Percentiles rank a stretch among this genome's conserved stretches.
Evolutionary conservation across 2,797 vertebrate species (phyloP).

Genomic region (Agapornis canus): DNA sequence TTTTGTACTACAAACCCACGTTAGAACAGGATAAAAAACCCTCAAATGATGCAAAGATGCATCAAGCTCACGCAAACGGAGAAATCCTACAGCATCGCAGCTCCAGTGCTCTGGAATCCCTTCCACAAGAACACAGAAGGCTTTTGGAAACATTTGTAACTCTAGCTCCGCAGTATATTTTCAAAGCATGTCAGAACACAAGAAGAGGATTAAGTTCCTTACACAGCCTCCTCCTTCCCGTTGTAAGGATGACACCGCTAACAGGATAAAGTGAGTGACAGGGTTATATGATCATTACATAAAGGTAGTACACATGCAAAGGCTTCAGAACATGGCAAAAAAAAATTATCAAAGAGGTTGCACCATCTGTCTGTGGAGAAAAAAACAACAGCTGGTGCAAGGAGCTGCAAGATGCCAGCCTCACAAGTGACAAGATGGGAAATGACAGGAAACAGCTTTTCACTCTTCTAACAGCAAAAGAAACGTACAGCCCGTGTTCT

Average conservation of each 20-base stretch:
- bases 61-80: background rate
- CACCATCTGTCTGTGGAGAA: constrained; percentile 88
- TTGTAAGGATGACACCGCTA: constrained; percentile 42
- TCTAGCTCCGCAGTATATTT: background rate
- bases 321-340: constrained; percentile 53
- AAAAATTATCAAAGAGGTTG: constrained; percentile 75
- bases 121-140: background rate
- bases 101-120: background rate
- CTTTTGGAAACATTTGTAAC: background rate
- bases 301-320: constrained; percentile 67
- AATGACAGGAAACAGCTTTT: constrained; percentile 98
- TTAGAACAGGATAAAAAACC: background rate
- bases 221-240: background rate
- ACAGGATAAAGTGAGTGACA: constrained; percentile 56
- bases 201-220: constrained; percentile 48
- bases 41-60: background rate
- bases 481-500: constrained; percentile 82
- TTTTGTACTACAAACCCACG: background rate
- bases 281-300: constrained; percentile 58
- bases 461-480: constrained; percentile 83
- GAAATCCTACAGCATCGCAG: background rate
- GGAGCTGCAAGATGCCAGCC: constrained; percentile 90
- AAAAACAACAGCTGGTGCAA: constrained; percentile 90
- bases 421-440: constrained; percentile 94
- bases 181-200: constrained; percentile 37